Base-by-base conservation (phyloP, 1,140 invertebrate species). In the Cyrtorhinus lividipennis region DNA sequence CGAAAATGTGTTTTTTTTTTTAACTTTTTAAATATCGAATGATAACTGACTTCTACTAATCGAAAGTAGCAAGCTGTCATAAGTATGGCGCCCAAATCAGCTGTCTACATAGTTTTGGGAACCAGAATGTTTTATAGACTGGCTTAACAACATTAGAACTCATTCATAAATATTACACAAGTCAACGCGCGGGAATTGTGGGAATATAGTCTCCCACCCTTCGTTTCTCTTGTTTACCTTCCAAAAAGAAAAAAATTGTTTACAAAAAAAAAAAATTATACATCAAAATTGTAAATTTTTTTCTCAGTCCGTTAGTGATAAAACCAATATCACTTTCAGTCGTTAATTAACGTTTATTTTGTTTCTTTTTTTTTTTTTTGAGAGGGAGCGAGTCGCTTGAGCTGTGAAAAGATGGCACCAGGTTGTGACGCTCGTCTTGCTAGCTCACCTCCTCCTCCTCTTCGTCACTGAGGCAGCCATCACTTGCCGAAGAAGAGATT, bases 401-500 rank as follows among this genome's bases (percentile, higher is more conserved):
- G 38, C 38, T 44, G 38, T 44, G n/a, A n/a, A 44, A n/a, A 44
- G 38, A 44, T 44, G 38, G 38, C 38, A 44, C 38, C 38, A n/a
- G 38, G n/a, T 44, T 8, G 8, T 44, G 38, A 44, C 38, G 38
- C 38, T 44, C n/a, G 38, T 44, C 38, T 44, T 44, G n/a, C 38
- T 10, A 44, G 38, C 38, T 44, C 38, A 44, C 38, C 83, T 84
- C 83, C 86, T 86, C 73, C 86, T 81, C 70, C 82, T 81, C 66
- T 80, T 79, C 60, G 83, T 80, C 38, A 82, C 82, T 48, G 83
- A 84, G 24, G 83, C 83, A 64, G 84, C 85, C 68, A 92, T 88
- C 83, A 92, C 89, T 78, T 90, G 88, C 71, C 86, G 80, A 65
- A 94, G 75, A 81, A 91, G 87, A 59, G 89, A 88, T 72, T 91